Conservation (phyloP, 2,113 vertebrate genomes). For the Dascyllus trimaculatus region DNA sequence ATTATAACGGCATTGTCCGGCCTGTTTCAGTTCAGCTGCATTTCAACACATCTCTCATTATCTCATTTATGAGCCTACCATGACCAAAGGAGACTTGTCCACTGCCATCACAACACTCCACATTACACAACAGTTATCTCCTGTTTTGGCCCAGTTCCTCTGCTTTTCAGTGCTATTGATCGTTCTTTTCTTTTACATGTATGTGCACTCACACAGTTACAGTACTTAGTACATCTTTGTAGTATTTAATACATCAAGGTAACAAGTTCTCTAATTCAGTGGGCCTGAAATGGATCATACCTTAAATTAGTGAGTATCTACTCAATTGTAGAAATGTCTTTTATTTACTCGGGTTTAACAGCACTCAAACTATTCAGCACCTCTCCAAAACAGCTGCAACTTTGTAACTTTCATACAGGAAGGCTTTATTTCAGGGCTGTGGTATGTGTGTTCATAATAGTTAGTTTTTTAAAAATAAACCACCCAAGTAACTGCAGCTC, state of each 20-base stretch:
- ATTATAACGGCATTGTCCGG: no score
- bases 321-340: neutral
- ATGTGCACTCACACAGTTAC: neutral
- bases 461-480: no score
- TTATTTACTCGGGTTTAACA: neutral
- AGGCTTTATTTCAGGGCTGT: neutral
- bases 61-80: constrained; percentile 9
- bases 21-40: constrained; percentile 1
- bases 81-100: neutral
- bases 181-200: neutral
- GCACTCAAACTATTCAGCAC: no score
- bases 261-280: no score
- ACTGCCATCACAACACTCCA: neutral
- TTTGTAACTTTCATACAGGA: neutral
- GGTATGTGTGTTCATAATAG: neutral
- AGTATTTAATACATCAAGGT: no score
- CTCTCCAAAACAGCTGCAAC: neutral
- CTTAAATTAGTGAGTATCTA: no score
- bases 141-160: neutral
- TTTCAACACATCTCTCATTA: constrained; percentile 16
- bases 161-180: no score
- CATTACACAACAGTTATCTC: neutral
- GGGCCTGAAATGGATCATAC: no score
- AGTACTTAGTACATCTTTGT: no score
- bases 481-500: no score